Conservation (phyloP, 2,113 vertebrate genomes). For the Forbesichthys agassizii region DNA sequence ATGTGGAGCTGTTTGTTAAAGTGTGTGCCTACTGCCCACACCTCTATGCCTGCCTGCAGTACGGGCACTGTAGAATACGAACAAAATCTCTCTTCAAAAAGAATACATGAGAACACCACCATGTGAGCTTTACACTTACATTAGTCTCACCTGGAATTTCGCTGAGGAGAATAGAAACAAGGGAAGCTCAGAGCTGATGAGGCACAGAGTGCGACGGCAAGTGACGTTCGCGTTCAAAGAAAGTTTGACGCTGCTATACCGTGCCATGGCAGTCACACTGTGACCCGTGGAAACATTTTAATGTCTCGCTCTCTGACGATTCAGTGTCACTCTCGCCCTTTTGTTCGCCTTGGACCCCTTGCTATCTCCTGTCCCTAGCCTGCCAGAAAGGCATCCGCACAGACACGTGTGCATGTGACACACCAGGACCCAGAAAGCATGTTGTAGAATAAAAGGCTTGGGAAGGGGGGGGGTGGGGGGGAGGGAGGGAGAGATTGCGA, state of each 20-base stretch:
- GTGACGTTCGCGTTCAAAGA: conserved; percentile 80
- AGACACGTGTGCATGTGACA: conserved; percentile 84
- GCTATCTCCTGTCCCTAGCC: conserved; percentile 52
- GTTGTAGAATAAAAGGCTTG: not conserved
- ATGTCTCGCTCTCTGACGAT: conserved; percentile 86
- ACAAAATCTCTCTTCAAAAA: conserved; percentile 78
- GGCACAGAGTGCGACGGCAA: conserved; percentile 75
- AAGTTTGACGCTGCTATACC: conserved; percentile 80
- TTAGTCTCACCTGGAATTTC: conserved; percentile 64
- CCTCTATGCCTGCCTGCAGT: conserved; percentile 32
- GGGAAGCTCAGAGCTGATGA: conserved; percentile 68
- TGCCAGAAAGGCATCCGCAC: conserved; percentile 86
- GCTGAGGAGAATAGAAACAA: conserved; percentile 58
- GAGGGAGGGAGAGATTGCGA: conserved; percentile 17
- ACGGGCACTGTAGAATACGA: conserved; percentile 61
- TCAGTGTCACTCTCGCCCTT: conserved; percentile 75
- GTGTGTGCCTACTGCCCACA: conserved; percentile 30
- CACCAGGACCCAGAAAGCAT: conserved; percentile 63
- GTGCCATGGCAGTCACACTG: conserved; percentile 74
- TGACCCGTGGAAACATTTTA: conserved; percentile 93
- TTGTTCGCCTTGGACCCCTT: conserved; percentile 41
- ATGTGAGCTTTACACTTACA: conserved; percentile 70
- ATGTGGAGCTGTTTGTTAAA: conserved; percentile 48
- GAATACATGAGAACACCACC: conserved; percentile 77
- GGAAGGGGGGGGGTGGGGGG: conserved; percentile 2